Conservation (phyloP, 2,113 vertebrate species). For the Lagopus leucura region DNA sequence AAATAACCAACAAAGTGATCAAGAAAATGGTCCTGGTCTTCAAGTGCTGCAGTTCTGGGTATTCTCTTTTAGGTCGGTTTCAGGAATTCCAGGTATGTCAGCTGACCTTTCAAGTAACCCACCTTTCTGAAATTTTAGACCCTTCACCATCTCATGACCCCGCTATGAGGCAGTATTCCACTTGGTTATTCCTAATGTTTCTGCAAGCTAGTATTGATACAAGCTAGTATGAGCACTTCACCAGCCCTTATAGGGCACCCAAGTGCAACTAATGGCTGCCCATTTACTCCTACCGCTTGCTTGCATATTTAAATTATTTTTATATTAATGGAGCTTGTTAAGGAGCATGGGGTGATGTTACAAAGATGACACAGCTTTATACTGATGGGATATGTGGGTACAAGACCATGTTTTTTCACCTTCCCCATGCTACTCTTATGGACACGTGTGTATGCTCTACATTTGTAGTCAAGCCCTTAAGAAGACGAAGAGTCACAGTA, state of each 20-base stretch:
- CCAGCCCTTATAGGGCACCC: fast-evolving
- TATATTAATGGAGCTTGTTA: neutral
- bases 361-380: neutral
- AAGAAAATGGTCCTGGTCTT: neutral
- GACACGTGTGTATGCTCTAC: neutral
- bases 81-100: neutral
- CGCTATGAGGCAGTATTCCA: neutral
- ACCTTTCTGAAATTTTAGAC: neutral
- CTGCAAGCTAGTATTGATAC: neutral
- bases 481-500: constrained; percentile 17
- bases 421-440: neutral
- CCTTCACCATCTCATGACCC: neutral
- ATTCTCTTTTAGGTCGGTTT: neutral
- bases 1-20: neutral
- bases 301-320: neutral
- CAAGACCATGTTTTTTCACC: neutral
- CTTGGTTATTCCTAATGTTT: neutral
- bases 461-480: neutral
- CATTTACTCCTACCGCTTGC: neutral
- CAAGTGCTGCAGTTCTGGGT: neutral
- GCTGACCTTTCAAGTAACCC: neutral
- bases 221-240: neutral
- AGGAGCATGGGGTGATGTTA: neutral
- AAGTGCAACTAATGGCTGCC: neutral
- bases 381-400: neutral